Evolutionary conservation across 2,113 vertebrate species (phyloP), one percentile per base, ranked within the genome.

Genomic region (Melanocharis versteri): DNA sequence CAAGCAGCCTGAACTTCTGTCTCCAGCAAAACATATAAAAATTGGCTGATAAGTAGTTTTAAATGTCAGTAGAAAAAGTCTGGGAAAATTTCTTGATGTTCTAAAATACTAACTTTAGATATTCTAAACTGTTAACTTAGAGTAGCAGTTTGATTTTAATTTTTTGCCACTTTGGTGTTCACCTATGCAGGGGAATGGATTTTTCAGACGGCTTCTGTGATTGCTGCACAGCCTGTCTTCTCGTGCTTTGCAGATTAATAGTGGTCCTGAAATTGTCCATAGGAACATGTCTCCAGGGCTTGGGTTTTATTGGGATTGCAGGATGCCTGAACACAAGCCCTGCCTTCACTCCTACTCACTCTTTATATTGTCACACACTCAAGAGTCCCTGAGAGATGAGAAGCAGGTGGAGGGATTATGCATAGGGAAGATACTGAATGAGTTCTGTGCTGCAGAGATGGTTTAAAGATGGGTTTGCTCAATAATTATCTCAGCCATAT

Each of bases 161-260:
- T 31, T 82, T 75, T 54, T 68, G 16, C 27, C 33, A 3, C 57
- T 76, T 44, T 19, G 35, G 10, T 71, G 64, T n/a, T 85, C 0
- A 0, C 1, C 0, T 30, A 2, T 4, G 22, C 44, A 58, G 33
- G 75, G 33, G 75, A 76, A 15, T 8, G 35, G 53, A 7, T 69
- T 90, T 76, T 40, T 58, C 37, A 57, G 8, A 40, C 0, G 1
- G 87, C 15, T 62, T 45, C 33, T 60, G 60, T 35, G 28, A 2
- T 12, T 7, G 30, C 37, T 79, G 3, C 2, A 2, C 26, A 7
- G 21, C 61, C 11, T 2, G 0, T 39, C 35, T 64, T 51, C 30
- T 79, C 1, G 0, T 22, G 24, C 53, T 80, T 60, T 31, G 7
- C 24, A 26, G 76, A 31, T 35, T 1, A 23, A 5, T 7, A n/a